Base-by-base conservation (phyloP, 2,888 invertebrate genomes). In the Lithophane ornitopus region DNA sequence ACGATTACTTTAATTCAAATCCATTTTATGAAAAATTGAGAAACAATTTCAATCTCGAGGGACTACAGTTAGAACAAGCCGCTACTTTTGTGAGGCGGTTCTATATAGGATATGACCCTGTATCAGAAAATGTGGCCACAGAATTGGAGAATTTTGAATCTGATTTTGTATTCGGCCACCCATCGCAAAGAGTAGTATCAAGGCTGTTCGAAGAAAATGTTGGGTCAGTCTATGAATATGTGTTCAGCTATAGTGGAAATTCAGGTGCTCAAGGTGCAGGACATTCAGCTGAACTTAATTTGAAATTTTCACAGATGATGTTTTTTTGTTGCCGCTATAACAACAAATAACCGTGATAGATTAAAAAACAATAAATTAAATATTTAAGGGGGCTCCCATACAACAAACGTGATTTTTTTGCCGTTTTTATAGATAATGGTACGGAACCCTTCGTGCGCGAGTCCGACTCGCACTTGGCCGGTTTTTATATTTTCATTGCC, bases 101-200 rank as follows among this genome's bases (percentile, higher is more conserved):
- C 82, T 96, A 96, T 59, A 93, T 96, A 9, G 96, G 96, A n/a
- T 96, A 96, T 74, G 90, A 91, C 61, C 70, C 90, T 16, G 79
- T 94, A 59, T 92, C 94, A 26, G 78, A 80, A 76, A 86, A 91
- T 28, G 86, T 94, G 4, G 81, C 85, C 22, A 84, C 88, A 2
- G 89, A 92, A 74, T 85, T 95, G 54, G 89, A 91, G 82, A 88
- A 91, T 44, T 96, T 95, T 74, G 93, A 94, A 84, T 94, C 96
- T 6, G 96, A 96, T 86, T 94, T 95, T 78, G 87, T 91, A 58
- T 92, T 90, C 49, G 93, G 94, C 74, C 94, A 96, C 86, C 96
- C 96, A 28, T 86, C 93, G 7, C 92, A 95, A 77, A 92, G 95
- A 89, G 91, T 92, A 16, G 89, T 95, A 14, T 88, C 88, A 19